phyloP scores from a whole-genome alignment of 2,888 invertebrate species.

The Petrolisthes cinctipes region DNA sequence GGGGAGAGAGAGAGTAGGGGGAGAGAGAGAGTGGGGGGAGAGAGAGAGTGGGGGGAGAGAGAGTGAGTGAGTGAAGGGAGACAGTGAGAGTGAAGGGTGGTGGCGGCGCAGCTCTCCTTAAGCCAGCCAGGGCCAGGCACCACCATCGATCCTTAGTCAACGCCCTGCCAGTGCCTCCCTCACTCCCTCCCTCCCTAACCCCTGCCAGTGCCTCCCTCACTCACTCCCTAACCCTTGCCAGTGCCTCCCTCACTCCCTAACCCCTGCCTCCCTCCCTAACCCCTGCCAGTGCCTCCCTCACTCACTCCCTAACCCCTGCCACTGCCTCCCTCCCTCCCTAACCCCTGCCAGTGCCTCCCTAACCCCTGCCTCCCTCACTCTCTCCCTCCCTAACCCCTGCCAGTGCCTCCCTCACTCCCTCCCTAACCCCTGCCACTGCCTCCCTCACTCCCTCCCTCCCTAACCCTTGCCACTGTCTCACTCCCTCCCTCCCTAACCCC shows the following conservation, averaged over 20 bases:
- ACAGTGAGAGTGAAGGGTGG: not conserved
- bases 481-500: no score
- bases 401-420: not conserved
- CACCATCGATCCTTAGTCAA: not conserved
- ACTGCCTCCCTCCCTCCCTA: not conserved
- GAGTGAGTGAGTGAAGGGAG: not conserved
- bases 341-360: not conserved
- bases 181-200: not conserved
- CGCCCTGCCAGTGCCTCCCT: not conserved
- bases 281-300: not conserved
- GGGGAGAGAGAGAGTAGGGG: not conserved
- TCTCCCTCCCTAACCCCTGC: not conserved
- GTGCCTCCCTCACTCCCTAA: not conserved
- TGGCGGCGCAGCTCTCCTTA: not conserved
- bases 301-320: not conserved
- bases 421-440: not conserved
- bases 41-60: not conserved
- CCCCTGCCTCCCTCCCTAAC: not conserved
- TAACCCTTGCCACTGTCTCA: no score
- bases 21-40: no score
- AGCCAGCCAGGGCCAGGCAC: not conserved
- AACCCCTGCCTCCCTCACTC: not conserved
- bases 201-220: not conserved
- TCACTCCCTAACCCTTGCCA: not conserved
- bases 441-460: not conserved